Percentiles rank a stretch among this genome's conserved stretches.
Conservation (phyloP, 2,888 invertebrate genomes). For the Stenoptilia bipunctidactyla region DNA sequence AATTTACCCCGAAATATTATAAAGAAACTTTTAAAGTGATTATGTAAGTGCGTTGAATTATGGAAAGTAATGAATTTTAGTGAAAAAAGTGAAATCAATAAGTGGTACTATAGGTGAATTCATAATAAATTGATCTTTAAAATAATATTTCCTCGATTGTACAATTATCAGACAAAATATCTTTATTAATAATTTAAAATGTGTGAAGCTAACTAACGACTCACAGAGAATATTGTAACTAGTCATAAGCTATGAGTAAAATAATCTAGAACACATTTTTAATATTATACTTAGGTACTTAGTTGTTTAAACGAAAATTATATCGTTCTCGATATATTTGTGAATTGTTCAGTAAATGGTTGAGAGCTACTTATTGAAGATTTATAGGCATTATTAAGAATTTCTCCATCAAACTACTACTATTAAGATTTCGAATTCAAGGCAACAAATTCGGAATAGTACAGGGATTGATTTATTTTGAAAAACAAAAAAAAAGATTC, state of each 20-base stretch:
- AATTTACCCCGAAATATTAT: constrained; percentile 50
- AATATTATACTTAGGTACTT: not conserved
- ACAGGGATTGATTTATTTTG: constrained; percentile 46
- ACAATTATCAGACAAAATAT: constrained; percentile 6
- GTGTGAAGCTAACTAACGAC: not conserved
- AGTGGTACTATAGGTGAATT: no score
- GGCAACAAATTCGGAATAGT: constrained; percentile 65
- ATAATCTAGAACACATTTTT: constrained; percentile 20
- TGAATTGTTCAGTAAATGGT: no score
- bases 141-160: not conserved
- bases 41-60: constrained; percentile 43
- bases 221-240: constrained; percentile 54
- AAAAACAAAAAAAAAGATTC: no score
- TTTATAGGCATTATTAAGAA: no score
- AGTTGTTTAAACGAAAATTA: not conserved
- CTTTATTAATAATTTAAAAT: not conserved
- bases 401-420: no score
- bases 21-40: constrained; percentile 49
- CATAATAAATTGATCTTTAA: not conserved
- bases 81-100: constrained; percentile 13
- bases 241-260: constrained; percentile 65
- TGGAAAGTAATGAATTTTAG: constrained; percentile 19
- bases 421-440: not conserved
- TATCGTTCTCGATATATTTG: no score
- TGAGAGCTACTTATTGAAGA: no score